Base-by-base conservation (phyloP, 2,797 vertebrate genomes). In the Florisuga fusca region DNA sequence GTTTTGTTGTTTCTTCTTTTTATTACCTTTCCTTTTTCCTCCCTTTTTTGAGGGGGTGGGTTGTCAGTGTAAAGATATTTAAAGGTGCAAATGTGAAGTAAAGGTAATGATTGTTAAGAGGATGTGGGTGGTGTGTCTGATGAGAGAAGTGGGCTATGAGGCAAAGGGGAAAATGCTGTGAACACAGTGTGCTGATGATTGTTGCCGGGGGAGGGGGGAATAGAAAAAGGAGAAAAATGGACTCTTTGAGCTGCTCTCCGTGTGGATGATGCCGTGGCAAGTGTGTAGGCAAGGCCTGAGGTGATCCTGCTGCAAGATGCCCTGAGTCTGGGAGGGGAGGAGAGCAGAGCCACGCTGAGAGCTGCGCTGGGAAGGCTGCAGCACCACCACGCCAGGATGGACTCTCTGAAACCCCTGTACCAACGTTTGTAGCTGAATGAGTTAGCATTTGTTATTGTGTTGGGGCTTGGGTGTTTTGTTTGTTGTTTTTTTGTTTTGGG, bases 401-500 rank as follows among this genome's bases (percentile, higher is more conserved):
- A 92, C 95, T 95, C 95, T 96, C 97, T 97, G 94, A 90, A 82
- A 88, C 68, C 16, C 67, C 97, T 81, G 89, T 96, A 95, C 95
- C 95, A 95, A 92, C 86, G 66, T 97, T 97, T 96, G 89, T 95
- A 96, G 91, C 93, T 92, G 96, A 97, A 96, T 92, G 96, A 97
- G 92, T 90, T 96, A 96, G 96, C 90, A 97, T 98, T 98, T 98
- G 97, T 98, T 98, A 97, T 94, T 91, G 88, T 90, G 92, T 97
- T 90, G 84, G 64, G 29, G 2, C 2, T 93, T 95, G 38, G 38
- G 38, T 41, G 38, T 13, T 41, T 41, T 41, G 38, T 41, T 41
- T 41, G 38, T 41, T 41, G 38, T 15, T 41, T 41, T 41, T 41
- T 41, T 41, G 38, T 41, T 41, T 41, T 41, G 38, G 38, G 38